Evolutionary conservation across 2,797 vertebrate genomes (phyloP), one percentile per base, ranked within the genome.

Genomic region (Paramormyrops hopkinsi): DNA sequence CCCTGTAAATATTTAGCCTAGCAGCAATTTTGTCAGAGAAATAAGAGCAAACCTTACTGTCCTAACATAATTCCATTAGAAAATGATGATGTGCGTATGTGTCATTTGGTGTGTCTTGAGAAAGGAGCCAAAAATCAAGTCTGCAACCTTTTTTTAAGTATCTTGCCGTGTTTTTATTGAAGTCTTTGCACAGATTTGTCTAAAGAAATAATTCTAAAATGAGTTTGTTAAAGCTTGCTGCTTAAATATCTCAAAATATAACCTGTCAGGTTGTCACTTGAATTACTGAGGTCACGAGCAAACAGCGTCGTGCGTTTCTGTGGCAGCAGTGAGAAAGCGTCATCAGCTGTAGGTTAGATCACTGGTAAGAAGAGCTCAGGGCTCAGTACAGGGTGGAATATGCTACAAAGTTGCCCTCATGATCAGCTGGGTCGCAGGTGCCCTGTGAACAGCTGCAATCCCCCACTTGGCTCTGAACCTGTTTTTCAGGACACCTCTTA

Each of bases 1-100:
- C 50, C 50, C 5, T 76, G 50, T 88, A 82, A 88, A 82, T 88
- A 56, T 88, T 88, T 88, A 88, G 73, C 29, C n/a, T 76, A 82
- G 33, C 50, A 19, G 44, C 69, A 44, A 2, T 79, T 76, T 88
- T 88, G 33, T 53, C 19, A 2, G 50, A 83, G 9, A 53, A 82
- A 82, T 22, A 79, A 88, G 25, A 22, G 17, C 22, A 33, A 37
- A 29, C 46, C 62, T 53, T 53, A 8, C 29, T 86, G 84, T 86
- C 51, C 51, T 19, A 53, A 53, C 9, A 17, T 86, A 33, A 86
- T 53, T 53, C 19, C 22, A 22, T 25, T 53, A 86, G 2, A 86
- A 86, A 53, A 53, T 51, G 65, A 86, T 53, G 29, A 56, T 73
- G 5, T 50, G 59, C 5, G 3, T 62, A 9, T 50, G 19, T 50